Percentiles rank a stretch among this genome's conserved stretches.
Evolutionary conservation across 2,888 invertebrate genomes (phyloP).

Genomic region (Mesorhabditis spiculigera): DNA sequence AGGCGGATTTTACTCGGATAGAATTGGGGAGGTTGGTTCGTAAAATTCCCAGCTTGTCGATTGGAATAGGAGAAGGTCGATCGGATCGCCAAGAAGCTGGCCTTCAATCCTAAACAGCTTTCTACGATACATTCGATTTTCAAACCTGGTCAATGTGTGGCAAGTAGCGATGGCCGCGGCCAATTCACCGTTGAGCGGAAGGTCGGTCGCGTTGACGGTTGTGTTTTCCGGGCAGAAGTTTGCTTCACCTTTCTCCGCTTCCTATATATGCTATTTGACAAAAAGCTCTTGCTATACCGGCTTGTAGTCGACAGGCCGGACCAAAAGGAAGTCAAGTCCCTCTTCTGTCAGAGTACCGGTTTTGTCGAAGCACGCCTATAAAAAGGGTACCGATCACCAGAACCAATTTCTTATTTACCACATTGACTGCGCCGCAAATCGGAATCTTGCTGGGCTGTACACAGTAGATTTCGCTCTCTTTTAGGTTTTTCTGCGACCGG

Average conservation of each 20-base stretch:
- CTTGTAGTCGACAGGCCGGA: constrained; percentile 21
- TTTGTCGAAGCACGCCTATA: constrained; percentile 63
- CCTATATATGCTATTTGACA: background rate
- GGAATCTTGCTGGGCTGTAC: constrained; percentile 64
- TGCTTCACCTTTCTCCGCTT: background rate
- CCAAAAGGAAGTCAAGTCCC: constrained; percentile 55
- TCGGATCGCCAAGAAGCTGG: constrained; percentile 61
- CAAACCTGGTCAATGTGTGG: constrained; percentile 43
- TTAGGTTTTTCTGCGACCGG: constrained; percentile 62
- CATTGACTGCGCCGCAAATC: constrained; percentile 63
- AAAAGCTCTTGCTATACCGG: background rate
- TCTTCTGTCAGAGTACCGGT: constrained; percentile 60
- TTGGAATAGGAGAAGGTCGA: constrained; percentile 65
- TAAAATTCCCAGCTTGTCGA: constrained; percentile 12
- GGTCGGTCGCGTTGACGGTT: constrained; percentile 34
- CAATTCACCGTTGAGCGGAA: constrained; percentile 45
- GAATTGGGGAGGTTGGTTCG: background rate
- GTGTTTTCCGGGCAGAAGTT: constrained; percentile 36
- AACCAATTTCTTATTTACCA: constrained; percentile 28
- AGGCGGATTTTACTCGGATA: background rate
- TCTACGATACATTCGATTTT: background rate
- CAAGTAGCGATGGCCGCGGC: constrained; percentile 51
- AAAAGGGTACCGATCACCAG: background rate
- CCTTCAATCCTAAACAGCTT: constrained; percentile 71
- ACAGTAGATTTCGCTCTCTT: constrained; percentile 62